These are phyloP conservation scores for Neolamprologus brichardi DNA, from an alignment of 2,113 vertebrate genomes.

Conservation along the genomic window DNA sequence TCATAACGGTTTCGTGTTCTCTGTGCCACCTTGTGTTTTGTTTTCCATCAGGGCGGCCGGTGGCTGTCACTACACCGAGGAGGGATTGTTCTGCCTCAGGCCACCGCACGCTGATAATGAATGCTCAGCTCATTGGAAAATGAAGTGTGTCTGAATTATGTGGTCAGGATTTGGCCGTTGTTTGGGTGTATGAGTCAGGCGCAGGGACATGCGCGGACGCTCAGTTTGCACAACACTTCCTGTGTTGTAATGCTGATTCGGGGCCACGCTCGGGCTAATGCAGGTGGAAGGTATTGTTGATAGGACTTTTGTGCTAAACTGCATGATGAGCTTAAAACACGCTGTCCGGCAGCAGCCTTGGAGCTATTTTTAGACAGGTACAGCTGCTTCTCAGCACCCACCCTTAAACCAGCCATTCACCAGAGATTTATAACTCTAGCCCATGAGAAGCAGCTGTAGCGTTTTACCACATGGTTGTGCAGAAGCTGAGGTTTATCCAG, in stretches of 20 bases:
- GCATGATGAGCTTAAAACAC: constrained; percentile 40
- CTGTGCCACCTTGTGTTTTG: constrained; percentile 37
- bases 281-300: constrained; percentile 58
- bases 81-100: constrained; percentile 62
- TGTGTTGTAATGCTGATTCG: constrained; percentile 51
- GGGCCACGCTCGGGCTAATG: constrained; percentile 16
- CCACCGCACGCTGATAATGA: constrained; percentile 63
- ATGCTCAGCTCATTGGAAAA: constrained; percentile 57
- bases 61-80: constrained; percentile 38
- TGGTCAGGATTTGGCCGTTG: constrained; percentile 40
- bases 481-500: not conserved
- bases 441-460: constrained; percentile 57
- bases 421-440: constrained; percentile 57
- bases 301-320: constrained; percentile 49
- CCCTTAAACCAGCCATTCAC: constrained; percentile 54
- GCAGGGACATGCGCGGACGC: constrained; percentile 7
- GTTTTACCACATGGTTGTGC: constrained; percentile 26
- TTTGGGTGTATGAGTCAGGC: constrained; percentile 57
- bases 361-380: constrained; percentile 61
- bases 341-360: constrained; percentile 48
- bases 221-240: constrained; percentile 56
- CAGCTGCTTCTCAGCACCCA: constrained; percentile 65
- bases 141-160: constrained; percentile 43
- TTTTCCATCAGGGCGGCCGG: constrained; percentile 49
- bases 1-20: constrained; percentile 45